A percentile compares a stretch with the other conserved stretches of the same genome.
Conservation (phyloP, 2,113 vertebrate genomes). For the Setophaga kirtlandii region DNA sequence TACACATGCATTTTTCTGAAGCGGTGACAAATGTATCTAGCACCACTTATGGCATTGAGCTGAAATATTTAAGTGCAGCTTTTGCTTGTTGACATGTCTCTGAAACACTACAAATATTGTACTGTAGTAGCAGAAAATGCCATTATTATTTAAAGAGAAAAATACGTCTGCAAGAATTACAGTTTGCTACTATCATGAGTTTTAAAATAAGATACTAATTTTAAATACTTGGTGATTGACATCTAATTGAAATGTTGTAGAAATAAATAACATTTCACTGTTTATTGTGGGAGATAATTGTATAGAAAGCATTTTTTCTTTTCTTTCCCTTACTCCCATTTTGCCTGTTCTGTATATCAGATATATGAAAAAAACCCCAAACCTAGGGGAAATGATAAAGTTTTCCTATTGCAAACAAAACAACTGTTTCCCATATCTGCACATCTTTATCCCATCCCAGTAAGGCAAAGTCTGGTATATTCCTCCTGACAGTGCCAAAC, state of each 20-base stretch:
- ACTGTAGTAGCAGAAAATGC: not conserved
- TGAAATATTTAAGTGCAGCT: slow-evolving; percentile 29
- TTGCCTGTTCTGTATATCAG: not conserved
- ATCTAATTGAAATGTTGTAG: not conserved
- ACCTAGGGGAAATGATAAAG: not conserved
- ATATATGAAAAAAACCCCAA: not conserved
- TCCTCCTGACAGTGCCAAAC: not conserved
- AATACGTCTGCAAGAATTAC: not conserved
- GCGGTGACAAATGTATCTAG: not conserved
- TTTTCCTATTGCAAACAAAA: not conserved
- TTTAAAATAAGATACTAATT: not conserved
- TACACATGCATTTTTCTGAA: not conserved
- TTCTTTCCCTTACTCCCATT: not conserved
- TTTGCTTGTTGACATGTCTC: slow-evolving; percentile 10
- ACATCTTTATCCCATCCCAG: not conserved
- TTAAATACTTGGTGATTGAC: not conserved
- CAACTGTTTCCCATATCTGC: not conserved
- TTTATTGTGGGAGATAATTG: not conserved
- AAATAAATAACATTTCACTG: not conserved
- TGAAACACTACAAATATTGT: not conserved
- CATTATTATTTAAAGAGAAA: not conserved
- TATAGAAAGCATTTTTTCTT: not conserved
- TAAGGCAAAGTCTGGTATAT: not conserved
- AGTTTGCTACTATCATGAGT: not conserved
- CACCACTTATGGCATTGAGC: not conserved